These are phyloP conservation scores for Eristalis pertinax DNA, from an alignment of 2,888 invertebrate species.

Conservation along the genomic window DNA sequence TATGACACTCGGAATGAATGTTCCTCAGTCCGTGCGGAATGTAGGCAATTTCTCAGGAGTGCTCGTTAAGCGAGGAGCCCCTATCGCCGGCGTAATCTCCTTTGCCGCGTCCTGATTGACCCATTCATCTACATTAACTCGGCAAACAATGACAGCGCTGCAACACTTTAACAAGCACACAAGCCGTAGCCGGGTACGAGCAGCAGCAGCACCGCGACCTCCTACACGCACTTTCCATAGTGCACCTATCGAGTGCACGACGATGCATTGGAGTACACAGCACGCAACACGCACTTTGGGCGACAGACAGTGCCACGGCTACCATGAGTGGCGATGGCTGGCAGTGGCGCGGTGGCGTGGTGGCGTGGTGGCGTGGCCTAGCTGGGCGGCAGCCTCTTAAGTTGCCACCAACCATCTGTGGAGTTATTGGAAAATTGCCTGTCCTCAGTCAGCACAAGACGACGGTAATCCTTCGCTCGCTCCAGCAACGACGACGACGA, in stretches of 20 bases:
- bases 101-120: constrained; percentile 47
- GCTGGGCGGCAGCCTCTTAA: constrained; percentile 46
- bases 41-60: constrained; percentile 38
- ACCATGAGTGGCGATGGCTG: constrained; percentile 20
- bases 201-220: constrained; percentile 21
- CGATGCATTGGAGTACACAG: background rate
- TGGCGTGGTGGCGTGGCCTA: background rate
- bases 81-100: constrained; percentile 26
- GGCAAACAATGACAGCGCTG: constrained; percentile 66
- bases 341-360: no score
- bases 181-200: background rate
- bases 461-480: constrained; percentile 17
- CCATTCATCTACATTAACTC: constrained; percentile 70
- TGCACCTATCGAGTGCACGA: constrained; percentile 47
- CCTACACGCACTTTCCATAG: constrained; percentile 70
- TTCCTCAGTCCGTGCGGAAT: constrained; percentile 2
- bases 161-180: constrained; percentile 65
- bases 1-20: constrained; percentile 39
- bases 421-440: constrained; percentile 70
- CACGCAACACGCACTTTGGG: constrained; percentile 58
- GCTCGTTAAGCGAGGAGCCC: background rate
- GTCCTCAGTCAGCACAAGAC: constrained; percentile 20
- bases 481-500: constrained; percentile 21
- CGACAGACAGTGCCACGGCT: constrained; percentile 53
- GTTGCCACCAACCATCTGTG: constrained; percentile 21